These are phyloP conservation scores for Strongylocentrotus purpuratus DNA, from an alignment of 35 echinoderm and acorn worm species.

Conservation along the genomic window DNA sequence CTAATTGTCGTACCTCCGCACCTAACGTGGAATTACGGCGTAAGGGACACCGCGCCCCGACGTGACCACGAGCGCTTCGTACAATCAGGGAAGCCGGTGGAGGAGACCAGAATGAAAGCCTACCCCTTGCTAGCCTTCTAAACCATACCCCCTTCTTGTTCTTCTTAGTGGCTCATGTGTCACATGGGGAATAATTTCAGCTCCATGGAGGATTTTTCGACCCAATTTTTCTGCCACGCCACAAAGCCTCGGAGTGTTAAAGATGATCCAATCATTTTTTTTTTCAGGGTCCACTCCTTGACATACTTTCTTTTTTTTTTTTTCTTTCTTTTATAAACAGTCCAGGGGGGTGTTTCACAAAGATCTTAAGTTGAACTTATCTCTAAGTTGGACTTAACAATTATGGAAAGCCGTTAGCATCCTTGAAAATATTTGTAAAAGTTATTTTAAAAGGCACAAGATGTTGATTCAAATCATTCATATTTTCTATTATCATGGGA, in stretches of 20 bases:
- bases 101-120: not conserved
- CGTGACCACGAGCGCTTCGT: not conserved
- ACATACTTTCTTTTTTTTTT: not conserved
- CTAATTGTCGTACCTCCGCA: not conserved
- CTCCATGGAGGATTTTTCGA: conserved; percentile 21
- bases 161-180: not conserved
- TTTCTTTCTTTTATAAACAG: not conserved
- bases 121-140: not conserved
- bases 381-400: no score
- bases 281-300: not conserved
- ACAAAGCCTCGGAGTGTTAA: not conserved
- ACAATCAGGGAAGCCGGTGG: not conserved
- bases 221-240: not conserved
- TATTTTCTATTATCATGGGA: no score
- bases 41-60: not conserved
- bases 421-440: no score
- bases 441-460: no score
- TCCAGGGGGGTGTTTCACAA: no score
- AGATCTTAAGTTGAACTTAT: no score
- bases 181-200: conserved; percentile 10
- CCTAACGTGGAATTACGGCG: not conserved
- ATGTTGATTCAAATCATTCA: no score
- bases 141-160: not conserved
- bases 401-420: no score
- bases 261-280: conserved; percentile 20